Evolutionary conservation across 2,113 vertebrate genomes (phyloP).

Genomic region (Gnathonemus echidnorhynchus): DNA sequence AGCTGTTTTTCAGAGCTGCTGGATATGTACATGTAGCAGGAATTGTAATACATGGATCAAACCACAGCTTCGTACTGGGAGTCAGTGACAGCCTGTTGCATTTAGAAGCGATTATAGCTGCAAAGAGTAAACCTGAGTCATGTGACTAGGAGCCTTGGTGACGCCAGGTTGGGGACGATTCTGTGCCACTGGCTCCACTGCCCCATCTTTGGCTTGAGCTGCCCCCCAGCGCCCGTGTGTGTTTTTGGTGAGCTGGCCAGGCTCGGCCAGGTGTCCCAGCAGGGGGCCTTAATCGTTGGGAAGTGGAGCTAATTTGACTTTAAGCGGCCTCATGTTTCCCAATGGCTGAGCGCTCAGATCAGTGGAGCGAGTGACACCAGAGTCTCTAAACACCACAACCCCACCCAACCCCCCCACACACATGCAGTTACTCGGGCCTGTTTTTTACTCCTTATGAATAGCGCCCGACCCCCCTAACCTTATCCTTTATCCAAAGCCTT

Average conservation of each 20-base stretch:
- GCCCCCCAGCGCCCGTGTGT: neutral
- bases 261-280: neutral
- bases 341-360: slow-evolving; percentile 46
- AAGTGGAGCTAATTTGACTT: slow-evolving; percentile 53
- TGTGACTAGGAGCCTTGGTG: neutral
- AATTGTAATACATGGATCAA: neutral
- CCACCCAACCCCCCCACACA: neutral
- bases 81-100: neutral
- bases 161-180: neutral
- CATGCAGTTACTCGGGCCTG: slow-evolving; percentile 18
- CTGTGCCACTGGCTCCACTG: neutral
- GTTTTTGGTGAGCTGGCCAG: neutral
- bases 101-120: neutral
- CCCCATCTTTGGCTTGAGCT: neutral
- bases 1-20: neutral
- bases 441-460: slow-evolving; percentile 18
- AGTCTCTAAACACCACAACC: slow-evolving; percentile 12
- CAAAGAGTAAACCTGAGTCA: neutral
- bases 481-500: neutral
- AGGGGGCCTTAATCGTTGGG: slow-evolving; percentile 42
- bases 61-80: neutral
- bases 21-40: neutral
- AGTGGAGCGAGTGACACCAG: slow-evolving; percentile 40
- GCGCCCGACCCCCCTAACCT: neutral
- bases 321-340: slow-evolving; percentile 40